Base-by-base conservation (phyloP, 2,797 vertebrate species). In the Novumbra hubbsi region DNA sequence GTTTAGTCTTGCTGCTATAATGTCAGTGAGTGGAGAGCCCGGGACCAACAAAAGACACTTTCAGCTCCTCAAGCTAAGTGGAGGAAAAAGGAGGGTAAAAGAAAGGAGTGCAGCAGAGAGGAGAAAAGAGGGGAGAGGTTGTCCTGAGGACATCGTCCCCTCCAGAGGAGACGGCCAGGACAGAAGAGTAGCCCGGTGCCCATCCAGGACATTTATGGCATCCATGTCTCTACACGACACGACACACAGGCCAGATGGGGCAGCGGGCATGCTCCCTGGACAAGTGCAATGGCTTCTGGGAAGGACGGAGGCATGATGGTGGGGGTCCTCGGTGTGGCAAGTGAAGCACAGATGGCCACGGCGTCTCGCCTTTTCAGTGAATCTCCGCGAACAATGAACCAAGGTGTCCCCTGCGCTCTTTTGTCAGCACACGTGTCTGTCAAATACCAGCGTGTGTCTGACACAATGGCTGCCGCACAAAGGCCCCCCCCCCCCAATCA, bases 391-490 rank as follows among this genome's bases (percentile, higher is more conserved):
- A 93, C 89, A 92, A 93, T 90, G 90, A 87, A 90, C 90, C 91
- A 88, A 85, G 85, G 90, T 90, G 84, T 90, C 49, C 80, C 79
- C 82, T 76, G 74, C 83, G 85, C 76, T 85, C 90, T 87, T 92
- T 92, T 92, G 90, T 89, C 90, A 91, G 90, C 87, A 89, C 89
- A 90, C 87, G 91, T 88, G 93, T 92, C 92, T 84, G 85, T 92
- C 91, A 93, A 92, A 92, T 84, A 78, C 74, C 78, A 90, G 92
- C 88, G 92, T 92, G 94, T 92, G 92, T 90, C 90, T 78, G 78
- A 86, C 84, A 94, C 91, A 94, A 94, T 91, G 85, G 86, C 79
- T 67, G 84, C 71, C 74, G 83, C 87, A 93, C 92, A 93, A 93
- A 91, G 87, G 85, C 82, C 77, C 78, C 74, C 78, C 77, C 70